These are phyloP conservation scores for Griposia aprilina DNA, from an alignment of 2,888 invertebrate species.

Conservation along the genomic window DNA sequence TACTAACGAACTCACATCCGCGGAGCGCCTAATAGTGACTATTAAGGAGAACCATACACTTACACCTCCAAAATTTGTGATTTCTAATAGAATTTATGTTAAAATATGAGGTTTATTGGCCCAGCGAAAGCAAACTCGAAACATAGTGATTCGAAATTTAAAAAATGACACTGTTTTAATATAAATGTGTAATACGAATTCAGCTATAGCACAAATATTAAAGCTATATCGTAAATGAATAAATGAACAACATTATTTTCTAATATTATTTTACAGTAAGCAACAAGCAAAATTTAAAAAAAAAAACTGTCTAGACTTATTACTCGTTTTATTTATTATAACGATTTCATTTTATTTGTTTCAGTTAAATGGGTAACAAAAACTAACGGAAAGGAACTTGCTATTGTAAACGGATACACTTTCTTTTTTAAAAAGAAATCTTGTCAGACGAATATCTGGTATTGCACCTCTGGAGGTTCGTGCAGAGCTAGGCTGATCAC, in stretches of 20 bases:
- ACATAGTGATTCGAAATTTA: not conserved
- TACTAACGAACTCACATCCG: not conserved
- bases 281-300: no score
- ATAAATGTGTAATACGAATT: not conserved
- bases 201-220: not conserved
- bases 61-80: slow-evolving; percentile 3
- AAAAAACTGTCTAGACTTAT: no score
- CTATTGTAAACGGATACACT: not conserved
- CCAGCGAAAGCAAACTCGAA: not conserved
- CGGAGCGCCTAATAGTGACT: not conserved
- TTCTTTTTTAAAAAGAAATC: slow-evolving; percentile 1
- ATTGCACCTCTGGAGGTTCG: not conserved
- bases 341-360: not conserved
- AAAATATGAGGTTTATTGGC: not conserved
- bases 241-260: not conserved
- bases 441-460: not conserved
- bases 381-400: not conserved
- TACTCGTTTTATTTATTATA: no score
- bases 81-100: slow-evolving; percentile 17
- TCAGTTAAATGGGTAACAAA: not conserved
- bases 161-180: not conserved
- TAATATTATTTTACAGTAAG: not conserved
- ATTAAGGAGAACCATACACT: slow-evolving; percentile 8
- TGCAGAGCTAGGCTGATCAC: not conserved
- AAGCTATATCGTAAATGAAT: not conserved